Evolutionary conservation across 2,888 invertebrate genomes (phyloP), one percentile per base, ranked within the genome.

Genomic region (Spisula subtruncata): DNA sequence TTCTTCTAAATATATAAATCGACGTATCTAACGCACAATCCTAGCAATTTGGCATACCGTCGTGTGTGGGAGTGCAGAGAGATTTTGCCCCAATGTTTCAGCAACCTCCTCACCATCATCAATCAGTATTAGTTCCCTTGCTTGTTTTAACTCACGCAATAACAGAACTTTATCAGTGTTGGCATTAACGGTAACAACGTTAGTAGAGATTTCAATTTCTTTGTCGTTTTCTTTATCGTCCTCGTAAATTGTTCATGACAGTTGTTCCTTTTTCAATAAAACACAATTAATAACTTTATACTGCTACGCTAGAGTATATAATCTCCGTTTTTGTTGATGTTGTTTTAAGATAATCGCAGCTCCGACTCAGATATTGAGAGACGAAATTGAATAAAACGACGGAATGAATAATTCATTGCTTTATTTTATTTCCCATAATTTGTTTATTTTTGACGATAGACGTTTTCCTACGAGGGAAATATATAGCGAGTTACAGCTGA

Each of bases 361-460:
- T 81, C 80, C 51, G 56, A n/a, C 32, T 41, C 10, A 41, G 66
- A 87, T 86, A 86, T 87, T 48, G 51, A 54, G n/a, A 84, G 86
- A 87, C 80, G 60, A 83, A 86, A 84, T 84, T 81, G 51, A 83
- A 85, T 85, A 87, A 81, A 86, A 25, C 32, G 54, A 18, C 81
- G 60, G 75, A 54, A 89, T 89, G 87, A 86, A 89, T 89, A 84
- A 89, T 89, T 89, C 89, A 89, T 89, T 83, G 86, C 35, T 46
- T 84, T 66, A 83, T 87, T 86, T 83, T 48, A 83, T 81, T 35
- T 51, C n/a, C 54, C 56, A 60, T 86, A 87, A 89, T 84, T 89
- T 71, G 84, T 89, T 89, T 89, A 87, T 81, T 75, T 85, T 85
- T 88, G 85, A 66, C 51, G 71, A 79, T 46, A 51, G 85, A 85